Conservation (phyloP, 2,113 vertebrate genomes). For the Coregonus clupeaformis region DNA sequence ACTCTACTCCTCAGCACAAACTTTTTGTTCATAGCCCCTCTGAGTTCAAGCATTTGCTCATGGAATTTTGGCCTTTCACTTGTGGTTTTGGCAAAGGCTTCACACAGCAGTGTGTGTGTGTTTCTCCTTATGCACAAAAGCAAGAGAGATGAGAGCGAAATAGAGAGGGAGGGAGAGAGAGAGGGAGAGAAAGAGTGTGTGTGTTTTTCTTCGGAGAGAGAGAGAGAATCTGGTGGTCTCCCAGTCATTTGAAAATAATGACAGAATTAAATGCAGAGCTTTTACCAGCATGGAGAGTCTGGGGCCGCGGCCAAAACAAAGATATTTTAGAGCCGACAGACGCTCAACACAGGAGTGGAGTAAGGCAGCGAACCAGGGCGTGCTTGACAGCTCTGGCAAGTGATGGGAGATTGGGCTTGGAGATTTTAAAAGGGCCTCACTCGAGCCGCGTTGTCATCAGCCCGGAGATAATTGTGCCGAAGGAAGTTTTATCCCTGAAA, state of each 20-base stretch:
- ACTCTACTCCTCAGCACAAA: slow-evolving; percentile 55
- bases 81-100: slow-evolving; percentile 85
- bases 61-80: slow-evolving; percentile 80
- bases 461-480: slow-evolving; percentile 25
- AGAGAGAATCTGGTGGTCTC: slow-evolving; percentile 80
- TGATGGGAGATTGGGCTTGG: slow-evolving; percentile 13
- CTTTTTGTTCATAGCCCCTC: slow-evolving; percentile 63
- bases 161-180: not conserved
- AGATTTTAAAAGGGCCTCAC: slow-evolving; percentile 24
- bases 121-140: slow-evolving; percentile 15
- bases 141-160: slow-evolving; percentile 6
- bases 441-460: slow-evolving; percentile 27
- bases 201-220: slow-evolving; percentile 58
- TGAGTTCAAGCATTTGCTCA: slow-evolving; percentile 79
- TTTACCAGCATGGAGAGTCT: slow-evolving; percentile 62
- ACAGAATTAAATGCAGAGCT: slow-evolving; percentile 83
- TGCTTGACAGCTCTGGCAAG: slow-evolving; percentile 34
- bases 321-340: slow-evolving; percentile 44
- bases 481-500: slow-evolving; percentile 12
- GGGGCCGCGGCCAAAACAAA: slow-evolving; percentile 65
- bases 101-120: slow-evolving; percentile 70
- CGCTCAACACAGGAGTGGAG: slow-evolving; percentile 43
- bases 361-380: slow-evolving; percentile 18
- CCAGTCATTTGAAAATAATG: slow-evolving; percentile 78
- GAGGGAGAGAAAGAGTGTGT: slow-evolving; percentile 22